Conservation (phyloP, 2,888 invertebrate species). For the Malthinus flaveolus region DNA sequence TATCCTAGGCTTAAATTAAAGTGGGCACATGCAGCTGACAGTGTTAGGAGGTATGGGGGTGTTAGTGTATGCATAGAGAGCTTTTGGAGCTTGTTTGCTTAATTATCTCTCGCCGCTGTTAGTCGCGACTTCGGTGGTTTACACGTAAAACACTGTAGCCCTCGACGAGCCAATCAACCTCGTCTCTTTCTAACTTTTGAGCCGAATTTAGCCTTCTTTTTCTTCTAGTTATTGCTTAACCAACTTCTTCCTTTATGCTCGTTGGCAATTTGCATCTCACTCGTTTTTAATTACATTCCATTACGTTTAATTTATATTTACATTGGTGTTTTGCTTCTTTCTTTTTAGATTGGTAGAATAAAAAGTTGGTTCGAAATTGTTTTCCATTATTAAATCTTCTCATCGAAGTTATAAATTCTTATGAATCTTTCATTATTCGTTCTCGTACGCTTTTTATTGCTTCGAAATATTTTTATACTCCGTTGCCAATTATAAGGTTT, state of each 20-base stretch:
- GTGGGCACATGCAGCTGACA: constrained; percentile 45
- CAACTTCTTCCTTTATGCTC: constrained; percentile 28
- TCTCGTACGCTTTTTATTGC: constrained; percentile 31
- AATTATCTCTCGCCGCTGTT: constrained; percentile 39
- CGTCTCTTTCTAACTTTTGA: constrained; percentile 24
- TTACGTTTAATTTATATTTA: constrained; percentile 43
- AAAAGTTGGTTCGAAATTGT: constrained; percentile 30
- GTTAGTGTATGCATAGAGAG: constrained; percentile 37
- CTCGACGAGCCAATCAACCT: constrained; percentile 33
- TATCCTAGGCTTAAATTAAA: constrained; percentile 43
- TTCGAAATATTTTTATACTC: constrained; percentile 33
- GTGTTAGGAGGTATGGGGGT: constrained; percentile 33
- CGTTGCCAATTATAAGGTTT: constrained; percentile 37
- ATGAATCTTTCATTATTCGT: constrained; percentile 37
- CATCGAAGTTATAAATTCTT: constrained; percentile 30
- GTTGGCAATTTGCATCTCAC: constrained; percentile 30
- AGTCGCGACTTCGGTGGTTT: constrained; percentile 36
- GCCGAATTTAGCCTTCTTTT: not conserved
- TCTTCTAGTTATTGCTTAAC: constrained; percentile 33
- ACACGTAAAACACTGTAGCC: constrained; percentile 35
- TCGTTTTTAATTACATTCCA: constrained; percentile 44
- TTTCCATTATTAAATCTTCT: constrained; percentile 32
- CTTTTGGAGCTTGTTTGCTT: constrained; percentile 41
- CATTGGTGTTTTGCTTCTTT: constrained; percentile 39
- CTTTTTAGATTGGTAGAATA: constrained; percentile 20